Base-by-base conservation (phyloP, 2,113 vertebrate species). In the Drymodes brunneopygia region DNA sequence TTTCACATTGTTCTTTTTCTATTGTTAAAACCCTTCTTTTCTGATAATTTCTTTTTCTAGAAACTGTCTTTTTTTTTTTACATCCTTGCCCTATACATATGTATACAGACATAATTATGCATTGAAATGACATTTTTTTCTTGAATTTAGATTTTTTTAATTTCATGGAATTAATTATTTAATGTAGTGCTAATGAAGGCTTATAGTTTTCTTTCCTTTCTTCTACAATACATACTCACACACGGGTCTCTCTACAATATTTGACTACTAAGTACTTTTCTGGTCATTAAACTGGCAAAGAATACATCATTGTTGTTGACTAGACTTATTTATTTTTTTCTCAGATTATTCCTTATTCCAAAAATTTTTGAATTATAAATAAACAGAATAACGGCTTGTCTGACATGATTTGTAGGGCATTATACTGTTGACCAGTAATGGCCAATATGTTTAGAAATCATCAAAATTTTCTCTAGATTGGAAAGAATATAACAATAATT, bases 1-100 rank as follows among this genome's bases (percentile, higher is more conserved):
- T 60, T 93, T 88, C 57, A 56, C 33, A 51, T 79, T 79, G 10
- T 74, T 92, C 54, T 86, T 81, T 65, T 61, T 7, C 56, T 95
- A 92, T 94, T 87, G 35, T 72, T 71, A 81, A 81, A 94, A 71
- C 3, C 0, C 0, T 36, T 38, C 4, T 56, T 36, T 42, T 90
- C 80, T 11, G 13, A 54, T 5, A 42, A 19, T 33, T 77, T 61
- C 40, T 56, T 92, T 87, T 91, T 67, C 61, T 71, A 67, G 90
- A 90, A 87, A 42, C 23, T 23, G 8, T 16, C 15, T 38, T 16
- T 33, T 91, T 33, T 91, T 72, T 90, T 81, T 53, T 24, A 27
- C 12, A 27, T 42, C 29, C 23, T 53, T 65, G 7, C 10, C 33
- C 7, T 71, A 29, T 71, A 54, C 27, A 15, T 92, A 74, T 65